Base-by-base conservation (phyloP, 2,113 vertebrate species). In the Sapayoa aenigma region DNA sequence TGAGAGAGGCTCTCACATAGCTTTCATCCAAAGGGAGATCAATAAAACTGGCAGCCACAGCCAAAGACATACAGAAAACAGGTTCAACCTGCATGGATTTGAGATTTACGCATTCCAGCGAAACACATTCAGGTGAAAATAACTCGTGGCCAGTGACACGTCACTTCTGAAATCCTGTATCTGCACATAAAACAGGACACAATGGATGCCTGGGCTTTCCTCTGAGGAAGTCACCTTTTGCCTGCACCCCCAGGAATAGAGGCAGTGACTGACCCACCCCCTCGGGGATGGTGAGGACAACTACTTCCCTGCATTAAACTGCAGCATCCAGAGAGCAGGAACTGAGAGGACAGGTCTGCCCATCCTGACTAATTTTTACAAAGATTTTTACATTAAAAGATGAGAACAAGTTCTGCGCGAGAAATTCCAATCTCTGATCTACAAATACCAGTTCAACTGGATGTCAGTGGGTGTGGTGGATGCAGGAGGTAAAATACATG, bases 181-280 rank as follows among this genome's bases (percentile, higher is more conserved):
- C 50, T 1, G 1, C 56, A 80, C n/a, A 60, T 18, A 49, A 44
- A 49, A 35, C 12, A 49, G 44, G 52, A 89, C 18, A 62, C 14
- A 55, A 25, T 9, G 4, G 5, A 56, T 3, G 4, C 22, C 23
- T 0, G 0, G 33, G 6, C 6, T 68, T 65, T 9, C 12, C 53
- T 27, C 33, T 42, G 30, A 73, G 75, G 15, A 65, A 46, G 44
- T 11, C 63, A n/a, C 15, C 24, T 23, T 7, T 25, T 0, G 0
- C 42, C 28, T 41, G 53, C 14, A 41, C 3, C 28, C 35, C 25
- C 15, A 65, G 35, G 9, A 72, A 31, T 0, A 71, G 37, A 62
- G 10, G 12, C 1, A 1, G 27, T 47, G 37, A 12, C 59, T 19
- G 31, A 56, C 17, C 7, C 33, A 46, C 19, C 8, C 35, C 39